Conservation (phyloP, 2,888 invertebrate genomes). For the Neria commutata region DNA sequence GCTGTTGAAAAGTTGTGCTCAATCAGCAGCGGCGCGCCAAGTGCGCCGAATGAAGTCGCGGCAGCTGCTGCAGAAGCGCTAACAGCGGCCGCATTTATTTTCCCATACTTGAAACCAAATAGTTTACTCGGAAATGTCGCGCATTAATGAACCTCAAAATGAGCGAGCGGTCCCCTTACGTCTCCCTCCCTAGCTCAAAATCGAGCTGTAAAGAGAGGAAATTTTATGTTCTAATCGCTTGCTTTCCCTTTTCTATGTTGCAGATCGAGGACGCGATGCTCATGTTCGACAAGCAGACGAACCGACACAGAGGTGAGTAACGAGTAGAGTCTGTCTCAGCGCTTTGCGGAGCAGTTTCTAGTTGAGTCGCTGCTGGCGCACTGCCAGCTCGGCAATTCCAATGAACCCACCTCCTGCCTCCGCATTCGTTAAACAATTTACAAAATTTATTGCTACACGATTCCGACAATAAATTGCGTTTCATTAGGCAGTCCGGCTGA, state of each 20-base stretch:
- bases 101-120: not conserved
- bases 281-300: conserved; percentile 99
- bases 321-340: too few relatives aligned
- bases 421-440: too few relatives aligned
- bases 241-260: conserved; percentile 59
- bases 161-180: too few relatives aligned
- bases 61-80: too few relatives aligned
- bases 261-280: conserved; percentile 99
- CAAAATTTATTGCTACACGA: too few relatives aligned
- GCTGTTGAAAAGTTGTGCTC: too few relatives aligned
- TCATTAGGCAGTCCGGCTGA: too few relatives aligned
- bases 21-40: too few relatives aligned
- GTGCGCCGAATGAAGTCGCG: too few relatives aligned
- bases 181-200: not conserved
- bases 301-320: conserved; percentile 96
- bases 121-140: not conserved
- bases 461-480: too few relatives aligned
- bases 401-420: conserved; percentile 34
- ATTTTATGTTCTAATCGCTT: conserved; percentile 7
- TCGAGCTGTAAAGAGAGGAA: too few relatives aligned
- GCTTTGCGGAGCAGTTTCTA: too few relatives aligned
- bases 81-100: not conserved
- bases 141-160: not conserved
- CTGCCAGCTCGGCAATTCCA: conserved; percentile 34
- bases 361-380: not conserved